Base-by-base conservation (phyloP, 2,113 vertebrate genomes). In the Calcarius ornatus region DNA sequence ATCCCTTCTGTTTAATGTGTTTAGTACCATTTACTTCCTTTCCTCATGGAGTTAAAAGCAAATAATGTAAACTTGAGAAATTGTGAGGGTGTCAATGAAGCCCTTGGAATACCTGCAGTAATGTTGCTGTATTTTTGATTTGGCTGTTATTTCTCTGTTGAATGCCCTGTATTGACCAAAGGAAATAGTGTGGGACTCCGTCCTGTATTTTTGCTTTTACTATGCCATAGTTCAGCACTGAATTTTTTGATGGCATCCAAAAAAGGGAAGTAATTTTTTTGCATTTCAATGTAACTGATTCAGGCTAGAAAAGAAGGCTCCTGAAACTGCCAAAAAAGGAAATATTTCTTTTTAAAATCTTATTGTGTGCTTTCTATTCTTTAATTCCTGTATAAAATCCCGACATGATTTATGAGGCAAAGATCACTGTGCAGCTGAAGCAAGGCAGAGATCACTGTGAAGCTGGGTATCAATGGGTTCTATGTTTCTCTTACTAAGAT, bases 241-340 rank as follows among this genome's bases (percentile, higher is more conserved):
- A 35, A 43, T 85, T 81, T 94, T 95, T 79, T 78, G 3, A 66
- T 0, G 0, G 16, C 56, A 71, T 84, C 71, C 43, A 83, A 90
- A 94, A 96, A 93, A 90, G 56, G 76, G 93, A 96, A 95, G 72
- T 84, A 51, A 81, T 90, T 84, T 59, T 73, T 17, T 40, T 56
- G 30, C 68, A 73, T 66, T 92, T 82, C 71, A 48, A 3, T 37
- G 66, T 65, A 86, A 83, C 50, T 27, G 18, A 71, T 71, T 51
- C 35, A 79, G 31, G 27, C 69, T 81, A 59, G 60, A 57, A 91
- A 59, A 70, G 19, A 66, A 77, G 66, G 48, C 51, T 47, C 51
- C 40, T 75, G 71, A 88, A 93, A 88, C 33, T 64, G 43, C 65
- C 65, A 63, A 76, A 94, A 92, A 78, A 86, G 38, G 86, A 92